Evolutionary conservation across 2,888 invertebrate species (phyloP), one percentile per base, ranked within the genome.

Genomic region (Sinhomidia bicolor): DNA sequence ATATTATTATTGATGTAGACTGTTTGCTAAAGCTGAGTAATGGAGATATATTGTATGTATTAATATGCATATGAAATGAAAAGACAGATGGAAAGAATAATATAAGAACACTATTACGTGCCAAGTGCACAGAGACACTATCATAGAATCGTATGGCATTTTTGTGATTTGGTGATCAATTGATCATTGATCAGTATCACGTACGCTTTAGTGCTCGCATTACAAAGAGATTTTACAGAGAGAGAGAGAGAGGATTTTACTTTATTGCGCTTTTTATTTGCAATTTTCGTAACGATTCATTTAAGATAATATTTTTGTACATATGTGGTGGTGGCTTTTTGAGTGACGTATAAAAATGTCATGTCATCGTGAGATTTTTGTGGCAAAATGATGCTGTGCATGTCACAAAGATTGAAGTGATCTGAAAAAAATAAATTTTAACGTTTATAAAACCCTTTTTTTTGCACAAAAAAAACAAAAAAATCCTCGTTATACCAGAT

Each of bases 291-390:
- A 65, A 65, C 62, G 62, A 65, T 65, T 65, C 62, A 65, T 65
- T 65, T 65, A 65, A 65, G 62, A 65, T 65, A 65, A 65, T 7
- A 29, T 32, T 17, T 65, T 65, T 17, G 0, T 23, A 23, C 26
- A 10, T 1, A 6, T 23, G 57, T 60, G 54, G 7, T 23, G 6
- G 7, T 60, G 26, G 20, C 0, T 6, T 9, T 65, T 14, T 32
- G 62, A 14, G 32, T 65, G 62, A 14, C 62, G 23, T 23, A 14
- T 71, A 71, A 71, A 68, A 71, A 71, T 71, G 71, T 71, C 71
- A 71, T 71, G 71, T 71, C 71, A 44, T 44, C 71, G 71, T 71
- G 71, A 44, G 71, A 71, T 71, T 71, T 44, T 23, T 71, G 71
- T 71, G 71, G 71, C 44, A 71, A 71, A 41, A 44, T 71, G 41